These are phyloP conservation scores for Battus philenor DNA, from an alignment of 1,140 invertebrate species.

Conservation along the genomic window DNA sequence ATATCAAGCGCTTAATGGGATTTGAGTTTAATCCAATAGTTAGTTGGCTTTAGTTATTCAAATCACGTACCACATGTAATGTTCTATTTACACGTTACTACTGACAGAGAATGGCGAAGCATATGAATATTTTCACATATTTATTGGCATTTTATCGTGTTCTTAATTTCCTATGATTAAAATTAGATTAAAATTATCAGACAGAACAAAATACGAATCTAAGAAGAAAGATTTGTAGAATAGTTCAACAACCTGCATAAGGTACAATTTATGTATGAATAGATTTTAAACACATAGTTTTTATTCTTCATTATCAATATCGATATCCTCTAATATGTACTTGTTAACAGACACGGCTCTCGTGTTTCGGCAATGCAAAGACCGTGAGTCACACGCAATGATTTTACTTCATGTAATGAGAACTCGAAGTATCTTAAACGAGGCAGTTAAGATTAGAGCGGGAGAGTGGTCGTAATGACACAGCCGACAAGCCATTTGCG, in stretches of 20 bases:
- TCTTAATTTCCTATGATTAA: no score
- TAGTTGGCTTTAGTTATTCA: no score
- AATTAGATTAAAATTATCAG: no score
- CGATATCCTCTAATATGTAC: not conserved
- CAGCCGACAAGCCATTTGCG: conserved; percentile 32
- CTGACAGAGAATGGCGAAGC: not conserved
- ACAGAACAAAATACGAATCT: no score
- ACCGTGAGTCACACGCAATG: conserved; percentile 18
- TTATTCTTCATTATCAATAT: not conserved
- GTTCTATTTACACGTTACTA: not conserved
- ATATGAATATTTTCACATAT: not conserved
- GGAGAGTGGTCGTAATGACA: conserved; percentile 40
- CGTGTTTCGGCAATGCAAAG: conserved; percentile 20
- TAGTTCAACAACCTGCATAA: no score
- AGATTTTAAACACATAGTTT: no score
- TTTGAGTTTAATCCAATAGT: no score
- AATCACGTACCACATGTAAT: no score
- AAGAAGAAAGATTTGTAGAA: no score
- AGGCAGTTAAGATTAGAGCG: conserved; percentile 41
- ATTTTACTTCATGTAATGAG: conserved; percentile 35
- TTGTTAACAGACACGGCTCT: not conserved
- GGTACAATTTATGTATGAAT: no score
- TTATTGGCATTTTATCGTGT: not conserved
- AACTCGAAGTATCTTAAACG: conserved; percentile 42
- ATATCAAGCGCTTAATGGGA: no score